These are phyloP conservation scores for Hippocampus abdominalis DNA, from an alignment of 2,113 vertebrate species.

Conservation along the genomic window DNA sequence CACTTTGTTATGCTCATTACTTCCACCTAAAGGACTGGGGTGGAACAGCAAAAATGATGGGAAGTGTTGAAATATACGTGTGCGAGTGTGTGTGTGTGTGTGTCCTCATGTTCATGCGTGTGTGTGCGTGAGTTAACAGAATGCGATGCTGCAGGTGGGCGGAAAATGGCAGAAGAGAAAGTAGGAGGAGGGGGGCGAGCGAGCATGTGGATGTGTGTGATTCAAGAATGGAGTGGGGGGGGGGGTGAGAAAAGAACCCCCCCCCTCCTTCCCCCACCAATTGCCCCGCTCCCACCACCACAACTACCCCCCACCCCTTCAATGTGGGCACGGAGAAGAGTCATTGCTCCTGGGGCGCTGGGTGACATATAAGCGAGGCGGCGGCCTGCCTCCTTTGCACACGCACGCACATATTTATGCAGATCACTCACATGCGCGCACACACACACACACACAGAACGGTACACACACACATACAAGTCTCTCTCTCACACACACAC, in stretches of 20 bases:
- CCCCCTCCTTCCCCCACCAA: slow-evolving; percentile 37
- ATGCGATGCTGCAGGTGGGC: slow-evolving; percentile 33
- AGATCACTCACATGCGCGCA: slow-evolving; percentile 24
- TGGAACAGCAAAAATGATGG: slow-evolving; percentile 42
- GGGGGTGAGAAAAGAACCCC: slow-evolving; percentile 43
- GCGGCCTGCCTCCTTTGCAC: slow-evolving; percentile 39
- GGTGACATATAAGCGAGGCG: slow-evolving; percentile 59
- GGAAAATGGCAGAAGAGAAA: slow-evolving; percentile 26
- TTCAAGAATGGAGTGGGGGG: slow-evolving; percentile 24
- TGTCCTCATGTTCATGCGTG: background rate
- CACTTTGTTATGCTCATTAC: slow-evolving; percentile 15
- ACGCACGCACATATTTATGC: slow-evolving; percentile 46
- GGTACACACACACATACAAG: slow-evolving; percentile 15
- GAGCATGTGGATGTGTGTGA: slow-evolving; percentile 7
- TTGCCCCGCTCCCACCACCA: slow-evolving; percentile 7
- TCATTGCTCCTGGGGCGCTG: slow-evolving; percentile 52
- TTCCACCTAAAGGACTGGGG: slow-evolving; percentile 22
- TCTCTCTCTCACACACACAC: too few species aligned
- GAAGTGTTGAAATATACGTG: slow-evolving; percentile 1
- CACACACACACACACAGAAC: slow-evolving; percentile 10
- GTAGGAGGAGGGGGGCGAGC: slow-evolving; percentile 23
- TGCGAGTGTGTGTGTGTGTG: too few species aligned
- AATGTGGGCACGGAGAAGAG: slow-evolving; percentile 45
- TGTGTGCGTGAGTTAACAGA: slow-evolving; percentile 26
- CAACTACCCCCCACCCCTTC: slow-evolving; percentile 39